Evolutionary conservation across 2,113 vertebrate species (phyloP), one percentile per base, ranked within the genome.

Genomic region (Hydrolagus affinis): DNA sequence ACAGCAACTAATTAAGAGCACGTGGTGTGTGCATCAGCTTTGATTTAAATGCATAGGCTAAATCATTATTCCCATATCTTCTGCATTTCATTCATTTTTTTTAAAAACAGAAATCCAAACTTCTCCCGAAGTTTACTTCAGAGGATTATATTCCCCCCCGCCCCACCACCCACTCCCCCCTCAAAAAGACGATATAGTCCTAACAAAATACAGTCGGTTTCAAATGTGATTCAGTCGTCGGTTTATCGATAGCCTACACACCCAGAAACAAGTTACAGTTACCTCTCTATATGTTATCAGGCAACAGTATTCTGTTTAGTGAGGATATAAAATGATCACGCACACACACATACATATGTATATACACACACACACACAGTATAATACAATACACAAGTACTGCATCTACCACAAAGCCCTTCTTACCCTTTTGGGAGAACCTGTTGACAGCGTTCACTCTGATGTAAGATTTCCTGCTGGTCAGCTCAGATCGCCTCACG

Each of bases 401-500:
- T 6, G n/a, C n/a, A n/a, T n/a, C 25, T 21, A n/a, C 11, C 11
- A 23, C 75, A n/a, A n/a, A 30, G 14, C 56, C n/a, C n/a, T n/a
- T 23, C 77, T 83, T 83, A 83, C 78, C 78, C 78, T 83, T 83
- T 15, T 66, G 25, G 19, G 32, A 11, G 66, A 83, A 19, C 14
- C 28, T 32, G 14, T 19, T 83, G 78, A 68, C 78, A 83, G 78
- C 30, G 30, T 66, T 17, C 25, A 66, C 66, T 28, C 78, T 83
- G 12, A 30, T 9, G 44, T 4, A 4, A 11, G 25, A 9, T 11
- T 32, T 28, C 28, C 21, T 83, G 62, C 66, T 68, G 14, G 15
- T 32, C 78, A 68, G 21, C 12, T 32, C 28, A 25, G 17, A 68
- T 10, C 66, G n/a, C 14, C 62, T 66, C 60, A 83, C 78, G 66